Conservation (phyloP, 1,140 invertebrate genomes). For the Triops cancriformis region DNA sequence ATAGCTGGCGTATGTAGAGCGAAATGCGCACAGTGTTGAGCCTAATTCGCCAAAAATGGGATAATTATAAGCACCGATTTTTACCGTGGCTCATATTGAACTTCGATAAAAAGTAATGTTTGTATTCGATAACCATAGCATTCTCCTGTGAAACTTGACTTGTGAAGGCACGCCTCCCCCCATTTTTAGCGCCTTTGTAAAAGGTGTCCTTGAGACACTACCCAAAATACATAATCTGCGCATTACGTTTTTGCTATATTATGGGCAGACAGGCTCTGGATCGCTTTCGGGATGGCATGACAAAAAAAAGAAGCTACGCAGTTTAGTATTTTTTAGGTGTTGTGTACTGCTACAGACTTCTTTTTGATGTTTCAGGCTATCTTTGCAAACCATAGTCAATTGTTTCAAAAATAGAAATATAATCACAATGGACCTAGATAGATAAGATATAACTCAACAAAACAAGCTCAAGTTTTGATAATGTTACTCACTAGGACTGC, state of each 20-base stretch:
- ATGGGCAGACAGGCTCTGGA: background rate
- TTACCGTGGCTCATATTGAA: background rate
- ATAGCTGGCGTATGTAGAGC: background rate
- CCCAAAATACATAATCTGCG: constrained; percentile 1
- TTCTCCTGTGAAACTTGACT: background rate
- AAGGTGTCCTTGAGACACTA: background rate
- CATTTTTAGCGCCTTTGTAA: background rate
- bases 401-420: no score
- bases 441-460: no score
- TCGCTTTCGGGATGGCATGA: no score
- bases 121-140: no score
- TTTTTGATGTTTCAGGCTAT: no score
- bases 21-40: background rate
- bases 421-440: no score
- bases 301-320: no score
- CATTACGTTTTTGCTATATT: background rate
- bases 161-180: background rate
- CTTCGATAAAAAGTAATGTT: background rate
- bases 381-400: no score
- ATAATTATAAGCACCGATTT: background rate
- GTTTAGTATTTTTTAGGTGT: no score
- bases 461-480: no score
- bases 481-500: no score
- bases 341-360: no score
- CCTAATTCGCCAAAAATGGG: background rate